Conservation (phyloP, 2,797 vertebrate genomes). For the Tapirus indicus region DNA sequence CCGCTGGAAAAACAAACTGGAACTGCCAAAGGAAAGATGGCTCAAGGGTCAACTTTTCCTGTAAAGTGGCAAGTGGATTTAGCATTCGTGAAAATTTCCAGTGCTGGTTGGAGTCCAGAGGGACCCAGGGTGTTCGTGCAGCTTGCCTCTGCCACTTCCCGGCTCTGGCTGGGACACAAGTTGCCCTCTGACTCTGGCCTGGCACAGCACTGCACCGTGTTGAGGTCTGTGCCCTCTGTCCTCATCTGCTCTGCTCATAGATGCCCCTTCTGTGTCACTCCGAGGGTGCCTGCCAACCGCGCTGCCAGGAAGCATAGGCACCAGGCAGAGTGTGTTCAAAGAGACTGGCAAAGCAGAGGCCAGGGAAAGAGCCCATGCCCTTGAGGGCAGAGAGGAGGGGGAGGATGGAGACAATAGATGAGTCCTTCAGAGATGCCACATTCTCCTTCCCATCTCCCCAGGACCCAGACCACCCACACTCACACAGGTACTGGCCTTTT, state of each 20-base stretch:
- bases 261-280: not conserved
- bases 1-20: constrained; percentile 78
- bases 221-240: not conserved
- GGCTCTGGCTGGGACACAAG: not conserved
- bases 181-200: constrained; percentile 62
- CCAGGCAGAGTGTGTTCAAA: not conserved
- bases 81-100: constrained; percentile 76
- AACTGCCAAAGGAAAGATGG: constrained; percentile 72
- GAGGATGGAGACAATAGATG: not conserved
- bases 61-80: constrained; percentile 62
- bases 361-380: not conserved
- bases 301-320: constrained; percentile 30
- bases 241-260: constrained; percentile 59
- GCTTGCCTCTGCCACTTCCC: constrained; percentile 29
- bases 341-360: not conserved
- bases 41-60: constrained; percentile 76
- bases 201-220: not conserved
- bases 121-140: not conserved
- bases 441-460: not conserved
- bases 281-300: not conserved
- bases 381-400: not conserved
- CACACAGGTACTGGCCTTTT: not conserved
- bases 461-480: not conserved
- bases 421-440: not conserved
- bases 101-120: constrained; percentile 61